Evolutionary conservation across 2,888 invertebrate genomes (phyloP), one percentile per base, ranked within the genome.

Genomic region (Lacanobia oleracea): DNA sequence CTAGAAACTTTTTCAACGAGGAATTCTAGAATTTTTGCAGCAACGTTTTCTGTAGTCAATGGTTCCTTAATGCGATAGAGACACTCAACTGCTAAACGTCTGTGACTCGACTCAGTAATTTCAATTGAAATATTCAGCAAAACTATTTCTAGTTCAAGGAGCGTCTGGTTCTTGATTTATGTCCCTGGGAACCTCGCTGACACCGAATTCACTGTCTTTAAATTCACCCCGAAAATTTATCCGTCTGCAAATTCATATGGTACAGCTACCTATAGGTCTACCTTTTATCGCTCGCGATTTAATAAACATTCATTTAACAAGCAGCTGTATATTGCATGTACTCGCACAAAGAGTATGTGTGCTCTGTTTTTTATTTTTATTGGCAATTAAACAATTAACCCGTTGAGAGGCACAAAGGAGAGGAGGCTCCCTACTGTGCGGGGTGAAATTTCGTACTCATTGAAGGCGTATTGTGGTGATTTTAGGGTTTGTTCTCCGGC

Each of bases 381-480:
- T 95, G 93, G 91, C 93, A 93, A 96, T 96, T 95, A 95, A 93
- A 95, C 95, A 96, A 95, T 95, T 95, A 95, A 93, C 92, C 94
- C 93, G 91, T 93, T 92, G 92, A 89, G 89, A 81, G 84, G 88
- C 86, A 94, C 92, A 95, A 94, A 93, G 88, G 91, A 86, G 83
- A 88, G 89, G 77, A 86, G 87, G 88, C 85, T 89, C 92, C 92
- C 93, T 88, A 90, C 88, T 87, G 87, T 86, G 87, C 87, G 86
- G 87, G 83, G 91, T 91, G 94, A 94, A 95, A 95, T 95, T 95
- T 93, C 94, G 94, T 93, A 94, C 95, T 89, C 92, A 91, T 94
- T 92, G 90, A 92, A 88, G 88, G 88, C 82, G 89, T 88, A 92
- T 93, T 93, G 93, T 94, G 90, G 90, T 92, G 87, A 88, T 89